A percentile compares a stretch with the other conserved stretches of the same genome.
phyloP scores from a whole-genome alignment of 2,888 invertebrate genomes.

The Sericinus montela region DNA sequence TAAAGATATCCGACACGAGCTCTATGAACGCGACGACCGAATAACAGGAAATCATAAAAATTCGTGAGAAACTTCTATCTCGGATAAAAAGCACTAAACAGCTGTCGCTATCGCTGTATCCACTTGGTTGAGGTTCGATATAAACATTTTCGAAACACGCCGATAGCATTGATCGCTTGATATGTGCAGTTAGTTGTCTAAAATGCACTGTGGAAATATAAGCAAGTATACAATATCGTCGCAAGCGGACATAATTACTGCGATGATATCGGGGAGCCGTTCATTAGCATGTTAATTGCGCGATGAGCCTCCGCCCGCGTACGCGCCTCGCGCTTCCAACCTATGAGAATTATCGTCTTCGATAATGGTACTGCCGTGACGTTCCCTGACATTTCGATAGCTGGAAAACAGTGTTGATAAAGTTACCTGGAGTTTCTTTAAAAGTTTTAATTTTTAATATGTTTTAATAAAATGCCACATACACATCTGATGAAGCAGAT shows the following conservation, averaged over 20 bases:
- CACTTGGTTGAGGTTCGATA: slow-evolving; percentile 9
- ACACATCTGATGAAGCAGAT: slow-evolving; percentile 13
- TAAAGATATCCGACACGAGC: slow-evolving; percentile 63
- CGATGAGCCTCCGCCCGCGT: slow-evolving; percentile 46
- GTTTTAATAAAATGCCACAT: background rate
- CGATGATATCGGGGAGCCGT: slow-evolving; percentile 69
- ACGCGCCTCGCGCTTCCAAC: slow-evolving; percentile 25
- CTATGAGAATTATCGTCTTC: slow-evolving; percentile 40
- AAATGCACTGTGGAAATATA: slow-evolving; percentile 48
- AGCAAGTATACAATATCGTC: slow-evolving; percentile 62
- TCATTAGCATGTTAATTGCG: slow-evolving; percentile 77
- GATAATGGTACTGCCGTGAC: slow-evolving; percentile 28
- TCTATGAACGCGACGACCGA: slow-evolving; percentile 50
- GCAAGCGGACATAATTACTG: slow-evolving; percentile 67
- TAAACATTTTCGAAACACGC: slow-evolving; percentile 27
- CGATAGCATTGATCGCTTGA: slow-evolving; percentile 30
- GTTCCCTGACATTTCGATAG: slow-evolving; percentile 18
- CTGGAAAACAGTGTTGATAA: slow-evolving; percentile 23
- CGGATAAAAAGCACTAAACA: slow-evolving; percentile 34
- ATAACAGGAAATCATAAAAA: slow-evolving; percentile 75
- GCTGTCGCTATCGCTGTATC: slow-evolving; percentile 32
- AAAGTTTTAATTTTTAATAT: slow-evolving; percentile 9
- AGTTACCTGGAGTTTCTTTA: slow-evolving; percentile 16
- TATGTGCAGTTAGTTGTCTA: slow-evolving; percentile 45
- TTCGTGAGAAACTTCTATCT: slow-evolving; percentile 65